Evolutionary conservation across 2,888 invertebrate species (phyloP), one percentile per base, ranked within the genome.

Genomic region (Perizoma affinitatum): DNA sequence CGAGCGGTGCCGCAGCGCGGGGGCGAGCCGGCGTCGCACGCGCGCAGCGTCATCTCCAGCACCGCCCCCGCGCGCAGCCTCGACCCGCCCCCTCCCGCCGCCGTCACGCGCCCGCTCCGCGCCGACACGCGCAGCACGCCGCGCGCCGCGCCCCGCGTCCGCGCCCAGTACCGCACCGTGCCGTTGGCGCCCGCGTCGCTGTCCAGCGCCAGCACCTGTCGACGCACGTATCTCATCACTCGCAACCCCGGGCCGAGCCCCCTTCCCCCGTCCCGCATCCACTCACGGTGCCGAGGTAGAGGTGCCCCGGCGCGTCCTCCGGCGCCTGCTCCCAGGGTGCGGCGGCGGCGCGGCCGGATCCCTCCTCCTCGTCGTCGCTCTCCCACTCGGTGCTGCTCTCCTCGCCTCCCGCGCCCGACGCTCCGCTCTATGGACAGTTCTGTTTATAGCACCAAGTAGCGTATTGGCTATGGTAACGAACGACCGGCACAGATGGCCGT

Each of bases 51-150:
- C 55, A 87, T 68, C 55, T 88, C 88, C 68, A 80, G 74, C 38
- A 80, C 54, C 68, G 74, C 81, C 50, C 96, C 96, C 68, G 94
- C 94, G 68, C 97, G 95, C 55, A 94, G 94, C 72, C 80, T 77
- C 71, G 83, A 78, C 44, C 22, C 22, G 22, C 22, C 22, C 22
- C 76, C 72, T 61, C 95, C 94, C 67, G 95, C 94, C 47, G 96
- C 95, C 84, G 95, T 96, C 59, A 98, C 95, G 78, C 96, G 95
- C 9, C 98, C 98, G 8, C 96, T 96, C 71, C 90, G 90, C 22
- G 96, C 95, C 88, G 97, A 95, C 74, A 98, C 96, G 67, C 95
- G 95, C 90, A 98, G 96, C 79, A 95, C 95, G 36, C 96, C 95
- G 70, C 95, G 95, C 54, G 96, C 96, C 67, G 95, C 94, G 9